Evolutionary conservation across 2,113 vertebrate genomes (phyloP), one percentile per base, ranked within the genome.

Genomic region (Ciconia stormi): DNA sequence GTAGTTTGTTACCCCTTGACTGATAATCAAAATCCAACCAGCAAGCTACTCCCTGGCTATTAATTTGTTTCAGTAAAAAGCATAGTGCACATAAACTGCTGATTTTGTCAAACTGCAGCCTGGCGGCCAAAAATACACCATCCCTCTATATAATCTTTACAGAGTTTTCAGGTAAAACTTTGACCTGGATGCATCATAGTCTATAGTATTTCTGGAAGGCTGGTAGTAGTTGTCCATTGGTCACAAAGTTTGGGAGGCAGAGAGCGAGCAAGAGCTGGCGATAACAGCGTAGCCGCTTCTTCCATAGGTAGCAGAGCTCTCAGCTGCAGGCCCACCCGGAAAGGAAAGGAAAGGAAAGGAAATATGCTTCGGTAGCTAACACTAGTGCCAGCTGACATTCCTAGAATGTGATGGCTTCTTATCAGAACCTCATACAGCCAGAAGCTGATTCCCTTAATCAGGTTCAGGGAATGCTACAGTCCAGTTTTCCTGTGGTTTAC

Each of bases 101-200:
- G 32, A 67, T 80, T 69, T 52, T 29, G 34, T 77, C 72, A 70
- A 81, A 59, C 23, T 61, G 40, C 53, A 58, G 18, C 40, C 70
- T 74, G 38, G 11, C 0, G 1, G 25, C 34, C 0, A 0, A 83
- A 86, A 76, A 29, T 20, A 25, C 22, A 29, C 17, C 15, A 20
- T 34, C 55, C 14, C 5, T 53, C 3, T 22, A 12, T 11, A 49
- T 15, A n/a, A 83, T 9, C 32, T 30, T 69, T 18, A 12, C 7
- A 34, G 30, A 44, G 1, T 50, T 95, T 73, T 74, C 50, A 53
- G 36, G 42, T n/a, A 42, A 63, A 89, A 46, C 61, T 79, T 86
- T 53, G 42, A 23, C 25, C 47, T 71, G 32, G 32, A 23, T 78
- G 38, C n/a, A 6, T 50, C 40, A 15, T 25, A 58, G 36, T 34